Conservation (phyloP, 2,113 vertebrate genomes). For the Aegotheles bennettii region DNA sequence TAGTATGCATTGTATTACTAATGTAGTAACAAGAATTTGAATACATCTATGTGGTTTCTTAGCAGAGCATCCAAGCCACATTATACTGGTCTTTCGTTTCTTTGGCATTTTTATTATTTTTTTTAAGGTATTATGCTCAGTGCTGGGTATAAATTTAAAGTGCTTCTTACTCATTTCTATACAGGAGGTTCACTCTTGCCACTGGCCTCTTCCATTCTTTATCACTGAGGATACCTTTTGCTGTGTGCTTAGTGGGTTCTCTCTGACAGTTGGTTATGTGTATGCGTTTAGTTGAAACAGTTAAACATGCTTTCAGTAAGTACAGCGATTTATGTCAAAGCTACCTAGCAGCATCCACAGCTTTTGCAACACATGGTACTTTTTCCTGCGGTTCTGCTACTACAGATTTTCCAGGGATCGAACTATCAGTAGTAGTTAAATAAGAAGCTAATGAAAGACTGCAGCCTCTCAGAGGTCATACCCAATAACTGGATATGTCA, state of each 20-base stretch:
- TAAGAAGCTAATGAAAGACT: background rate
- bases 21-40: background rate
- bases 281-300: background rate
- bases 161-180: background rate
- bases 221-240: background rate
- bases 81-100: background rate
- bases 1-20: background rate
- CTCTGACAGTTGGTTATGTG: background rate
- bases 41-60: background rate
- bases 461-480: background rate
- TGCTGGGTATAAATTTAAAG: background rate
- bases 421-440: background rate
- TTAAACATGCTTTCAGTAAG: background rate
- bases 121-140: background rate
- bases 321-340: background rate
- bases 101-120: background rate
- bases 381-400: background rate
- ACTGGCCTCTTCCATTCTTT: background rate
- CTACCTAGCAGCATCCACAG: background rate
- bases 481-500: background rate
- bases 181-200: background rate
- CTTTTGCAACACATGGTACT: background rate
- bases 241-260: background rate
- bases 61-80: background rate
- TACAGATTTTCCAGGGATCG: background rate